Base-by-base conservation (phyloP, 2,797 vertebrate species). In the Cyclopterus lumpus region DNA sequence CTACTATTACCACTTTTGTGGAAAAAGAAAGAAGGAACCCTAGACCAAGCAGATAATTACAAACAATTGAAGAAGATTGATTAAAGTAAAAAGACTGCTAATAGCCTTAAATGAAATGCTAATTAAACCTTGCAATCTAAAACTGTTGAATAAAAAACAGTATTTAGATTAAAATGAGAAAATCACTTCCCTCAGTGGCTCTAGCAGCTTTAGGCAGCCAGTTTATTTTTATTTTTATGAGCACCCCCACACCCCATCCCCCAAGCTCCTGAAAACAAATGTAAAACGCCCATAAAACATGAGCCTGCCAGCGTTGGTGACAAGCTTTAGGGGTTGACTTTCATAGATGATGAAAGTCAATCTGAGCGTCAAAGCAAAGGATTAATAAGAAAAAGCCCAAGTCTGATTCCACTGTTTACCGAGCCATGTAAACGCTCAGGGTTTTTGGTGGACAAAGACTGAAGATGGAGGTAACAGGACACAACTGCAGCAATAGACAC, bases 321-420 rank as follows among this genome's bases (percentile, higher is more conserved):
- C 60, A 70, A 30, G 55, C 63, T 72, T 65, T 10, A 70, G 55
- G 65, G 67, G 53, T n/a, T 67, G 79, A 68, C 79, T 79, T 69
- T 72, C 18, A 60, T 26, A 60, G 24, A 77, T 49, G 65, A 83
- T 80, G 57, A 75, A 88, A 85, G 76, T 82, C 68, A 80, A 73
- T 82, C 42, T 73, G 67, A 30, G 42, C 36, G 24, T 77, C n/a
- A 67, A 73, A 70, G 77, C 46, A 48, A 68, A 73, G 68, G 71
- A 77, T 76, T 69, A 83, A 71, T 73, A 77, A 49, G 22, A 66
- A 59, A 57, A 34, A 68, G 40, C 20, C 24, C 6, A 8, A 46
- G 34, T 63, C 15, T 34, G 58, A 62, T 61, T 57, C 48, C 30
- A 64, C 54, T 55, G 58, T 79, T 81, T 71, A 67, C 51, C 3